These are phyloP conservation scores for Sepioteuthis lessoniana DNA, from an alignment of 2,888 invertebrate species.

Conservation along the genomic window DNA sequence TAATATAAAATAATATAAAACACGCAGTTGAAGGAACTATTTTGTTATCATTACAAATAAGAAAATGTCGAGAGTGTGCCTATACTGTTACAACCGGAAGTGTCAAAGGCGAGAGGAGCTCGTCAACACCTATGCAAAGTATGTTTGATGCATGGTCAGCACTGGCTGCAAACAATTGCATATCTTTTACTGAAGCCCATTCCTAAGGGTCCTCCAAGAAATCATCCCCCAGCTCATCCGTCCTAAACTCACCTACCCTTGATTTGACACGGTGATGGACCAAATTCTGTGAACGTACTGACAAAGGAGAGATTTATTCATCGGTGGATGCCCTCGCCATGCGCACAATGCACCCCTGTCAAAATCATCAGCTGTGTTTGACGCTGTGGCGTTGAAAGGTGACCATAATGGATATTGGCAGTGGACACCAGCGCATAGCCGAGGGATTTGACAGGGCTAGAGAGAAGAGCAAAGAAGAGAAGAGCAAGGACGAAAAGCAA, in stretches of 20 bases:
- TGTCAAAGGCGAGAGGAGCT: neutral
- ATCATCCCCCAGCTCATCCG: neutral
- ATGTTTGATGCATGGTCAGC: neutral
- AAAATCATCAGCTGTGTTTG: neutral
- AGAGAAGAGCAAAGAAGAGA: neutral
- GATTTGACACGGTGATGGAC: neutral
- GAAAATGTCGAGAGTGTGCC: neutral
- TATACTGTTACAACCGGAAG: neutral
- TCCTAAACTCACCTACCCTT: neutral
- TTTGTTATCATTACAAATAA: neutral
- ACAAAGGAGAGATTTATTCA: neutral
- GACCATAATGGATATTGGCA: neutral
- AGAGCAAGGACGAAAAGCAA: neutral
- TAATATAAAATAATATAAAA: neutral
- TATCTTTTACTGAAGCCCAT: neutral
- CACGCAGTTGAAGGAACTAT: neutral
- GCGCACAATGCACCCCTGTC: neutral
- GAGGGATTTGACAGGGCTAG: neutral
- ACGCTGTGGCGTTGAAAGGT: constrained; percentile 33
- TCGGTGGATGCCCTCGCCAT: neutral
- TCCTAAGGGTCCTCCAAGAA: neutral
- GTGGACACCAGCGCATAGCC: neutral
- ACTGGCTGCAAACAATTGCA: neutral
- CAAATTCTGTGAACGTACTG: neutral
- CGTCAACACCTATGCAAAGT: neutral